A percentile compares a stretch with the other conserved stretches of the same genome.
Evolutionary conservation across 1,140 invertebrate species (phyloP).

Genomic region (Acyrthosiphon pisum): DNA sequence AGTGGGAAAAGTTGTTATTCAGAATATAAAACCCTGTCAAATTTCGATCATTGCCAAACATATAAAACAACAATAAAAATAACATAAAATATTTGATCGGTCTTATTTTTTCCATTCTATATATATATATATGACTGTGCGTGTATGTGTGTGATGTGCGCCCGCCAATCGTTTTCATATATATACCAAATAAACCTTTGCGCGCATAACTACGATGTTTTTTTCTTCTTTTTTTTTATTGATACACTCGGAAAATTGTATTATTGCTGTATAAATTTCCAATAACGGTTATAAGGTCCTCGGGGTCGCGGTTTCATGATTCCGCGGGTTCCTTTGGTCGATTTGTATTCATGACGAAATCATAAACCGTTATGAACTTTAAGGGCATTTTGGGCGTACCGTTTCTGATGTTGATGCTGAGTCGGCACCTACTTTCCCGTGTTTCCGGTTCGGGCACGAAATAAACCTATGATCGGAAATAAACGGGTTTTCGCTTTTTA

Average conservation of each 20-base stretch:
- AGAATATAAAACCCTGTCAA: conserved; percentile 50
- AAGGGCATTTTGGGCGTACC: background rate
- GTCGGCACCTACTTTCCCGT: background rate
- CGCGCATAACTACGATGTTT: background rate
- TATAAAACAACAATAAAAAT: conserved; percentile 52
- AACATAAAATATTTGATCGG: conserved; percentile 46
- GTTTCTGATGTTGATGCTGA: background rate
- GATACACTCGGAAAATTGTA: conserved; percentile 55
- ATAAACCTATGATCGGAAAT: background rate
- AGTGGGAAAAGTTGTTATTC: conserved; percentile 40
- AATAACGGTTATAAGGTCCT: conserved; percentile 34
- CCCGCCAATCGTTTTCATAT: conserved; percentile 49
- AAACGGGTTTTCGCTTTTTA: background rate
- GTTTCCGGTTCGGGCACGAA: background rate
- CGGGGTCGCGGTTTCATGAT: conserved; percentile 11
- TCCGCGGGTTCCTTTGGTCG: conserved; percentile 1
- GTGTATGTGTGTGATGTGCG: background rate
- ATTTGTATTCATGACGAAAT: conserved; percentile 50
- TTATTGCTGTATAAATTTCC: conserved; percentile 53
- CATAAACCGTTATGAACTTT: conserved; percentile 45
- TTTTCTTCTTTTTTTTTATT: conserved; percentile 43
- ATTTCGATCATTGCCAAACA: conserved; percentile 54
- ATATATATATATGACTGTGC: background rate
- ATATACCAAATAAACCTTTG: conserved; percentile 54
- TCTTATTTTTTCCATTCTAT: background rate